Evolutionary conservation across 2,113 vertebrate species (phyloP), one percentile per base, ranked within the genome.

Genomic region (Pelodiscus sinensis): DNA sequence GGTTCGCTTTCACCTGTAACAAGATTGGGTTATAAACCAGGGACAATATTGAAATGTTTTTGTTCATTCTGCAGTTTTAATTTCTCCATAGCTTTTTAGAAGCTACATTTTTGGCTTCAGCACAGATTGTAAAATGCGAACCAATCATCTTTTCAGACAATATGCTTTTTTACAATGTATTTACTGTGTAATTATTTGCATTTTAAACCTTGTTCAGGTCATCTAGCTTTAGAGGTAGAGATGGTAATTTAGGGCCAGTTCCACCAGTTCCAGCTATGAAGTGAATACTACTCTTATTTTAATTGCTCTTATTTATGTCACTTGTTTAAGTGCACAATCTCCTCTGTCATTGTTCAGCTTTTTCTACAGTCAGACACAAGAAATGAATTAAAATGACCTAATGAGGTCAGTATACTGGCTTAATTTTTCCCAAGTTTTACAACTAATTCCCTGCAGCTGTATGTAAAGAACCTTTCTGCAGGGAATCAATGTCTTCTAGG

Each of bases 331-430:
- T 79, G 35, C 19, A 21, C 3, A 90, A 29, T 75, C 52, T 90
- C 83, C 57, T 96, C 94, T 92, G 84, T 97, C 96, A 93, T 93
- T 93, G n/a, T 83, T 89, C 89, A 93, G 82, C 35, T 75, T 84
- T 82, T 87, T 86, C 2, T 0, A 86, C 56, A 92, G 94, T 52
- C 68, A 79, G 68, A 29, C 81, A 90, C 81, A 92, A 96, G 91
- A 92, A 96, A 92, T 77, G 90, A 95, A 95, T 94, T 92, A 87
- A 87, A 97, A 83, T 93, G 94, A 95, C 95, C 93, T 86, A 91
- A 88, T 92, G 0, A 92, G 86, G 85, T 96, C 89, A 84, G 58
- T 91, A 92, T 84, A 94, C 95, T 93, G 62, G 10, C 71, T 35
- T 80, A 87, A 60, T 86, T 50, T 93, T 92, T 90, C 91, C 81